Base-by-base conservation (phyloP, 2,888 invertebrate genomes). In the Thyatira batis region DNA sequence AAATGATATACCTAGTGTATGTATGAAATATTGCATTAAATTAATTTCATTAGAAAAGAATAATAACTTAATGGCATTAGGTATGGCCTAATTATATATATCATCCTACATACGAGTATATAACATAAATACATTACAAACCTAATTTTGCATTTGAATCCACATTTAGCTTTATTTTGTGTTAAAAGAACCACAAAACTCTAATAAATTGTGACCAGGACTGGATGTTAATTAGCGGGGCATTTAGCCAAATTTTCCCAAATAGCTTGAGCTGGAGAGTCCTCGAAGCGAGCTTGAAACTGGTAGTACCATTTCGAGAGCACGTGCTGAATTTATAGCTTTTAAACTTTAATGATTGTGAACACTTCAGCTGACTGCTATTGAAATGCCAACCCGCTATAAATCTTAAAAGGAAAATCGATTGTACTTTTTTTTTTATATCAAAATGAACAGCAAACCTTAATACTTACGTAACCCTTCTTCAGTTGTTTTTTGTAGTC, bases 261-360 rank as follows among this genome's bases (percentile, higher is more conserved):
- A 74, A 76, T 70, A 65, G 67, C 67, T 70, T 45, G 39, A 39
- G 17, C 48, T 43, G 54, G 45, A 39, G 25, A 43, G 44, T 21
- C 25, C 27, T 52, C 43, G 28, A 44, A 33, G 25, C 39, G 60
- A 57, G 59, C 68, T 63, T 63, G 66, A 63, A 67, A 58, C 56
- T 45, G 58, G 50, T 53, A 27, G 50, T 53, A 27, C 57, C 55
- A 44, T 33, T 58, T 52, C 55, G 51, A 58, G 57, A 68, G 68
- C 78, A 82, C 79, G 80, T 83, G 65, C 78, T 61, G 69, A 71
- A 79, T 82, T 84, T 80, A 81, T 71, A 65, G 71, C 76, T 74
- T 65, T 61, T 69, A 79, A 72, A 72, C 68, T 53, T 61, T 17
- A 68, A 63, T 55, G 57, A 65, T 61, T 63, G 65, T 65, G 60